Evolutionary conservation across 2,113 vertebrate species (phyloP).

Genomic region (Chelonoidis abingdonii): DNA sequence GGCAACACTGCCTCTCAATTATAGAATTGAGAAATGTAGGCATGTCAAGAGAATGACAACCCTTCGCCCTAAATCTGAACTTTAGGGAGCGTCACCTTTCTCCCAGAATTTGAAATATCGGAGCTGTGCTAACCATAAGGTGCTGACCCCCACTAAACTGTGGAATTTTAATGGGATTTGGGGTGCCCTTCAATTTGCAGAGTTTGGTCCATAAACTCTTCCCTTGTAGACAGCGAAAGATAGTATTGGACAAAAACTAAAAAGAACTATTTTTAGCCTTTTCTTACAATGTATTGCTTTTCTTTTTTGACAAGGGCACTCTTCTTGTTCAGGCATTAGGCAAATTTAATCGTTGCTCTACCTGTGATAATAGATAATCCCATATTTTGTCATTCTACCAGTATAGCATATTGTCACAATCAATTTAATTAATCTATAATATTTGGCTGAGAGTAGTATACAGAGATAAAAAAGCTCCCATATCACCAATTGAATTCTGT

Average conservation of each 20-base stretch:
- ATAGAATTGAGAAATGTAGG: background rate
- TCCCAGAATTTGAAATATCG: background rate
- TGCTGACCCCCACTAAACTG: background rate
- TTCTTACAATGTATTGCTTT: background rate
- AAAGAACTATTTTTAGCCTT: background rate
- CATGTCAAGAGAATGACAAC: background rate
- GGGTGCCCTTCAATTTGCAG: accelerated
- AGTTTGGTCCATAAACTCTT: background rate
- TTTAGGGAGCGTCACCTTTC: background rate
- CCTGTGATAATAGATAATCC: background rate
- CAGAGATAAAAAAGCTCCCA: slow-evolving; percentile 4
- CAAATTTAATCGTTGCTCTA: background rate
- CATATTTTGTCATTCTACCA: background rate
- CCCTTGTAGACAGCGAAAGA: background rate
- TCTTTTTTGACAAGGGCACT: background rate
- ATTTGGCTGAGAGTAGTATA: background rate
- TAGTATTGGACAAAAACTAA: background rate
- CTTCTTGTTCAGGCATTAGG: background rate
- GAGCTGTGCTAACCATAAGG: accelerated
- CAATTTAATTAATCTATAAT: slow-evolving; percentile 13
- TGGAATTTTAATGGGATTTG: background rate
- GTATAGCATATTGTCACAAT: background rate
- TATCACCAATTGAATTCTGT: background rate
- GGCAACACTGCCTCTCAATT: accelerated
- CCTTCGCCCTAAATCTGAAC: background rate